These are phyloP conservation scores for Ferdinandea cuprea DNA, from an alignment of 2,888 invertebrate species.

Conservation along the genomic window DNA sequence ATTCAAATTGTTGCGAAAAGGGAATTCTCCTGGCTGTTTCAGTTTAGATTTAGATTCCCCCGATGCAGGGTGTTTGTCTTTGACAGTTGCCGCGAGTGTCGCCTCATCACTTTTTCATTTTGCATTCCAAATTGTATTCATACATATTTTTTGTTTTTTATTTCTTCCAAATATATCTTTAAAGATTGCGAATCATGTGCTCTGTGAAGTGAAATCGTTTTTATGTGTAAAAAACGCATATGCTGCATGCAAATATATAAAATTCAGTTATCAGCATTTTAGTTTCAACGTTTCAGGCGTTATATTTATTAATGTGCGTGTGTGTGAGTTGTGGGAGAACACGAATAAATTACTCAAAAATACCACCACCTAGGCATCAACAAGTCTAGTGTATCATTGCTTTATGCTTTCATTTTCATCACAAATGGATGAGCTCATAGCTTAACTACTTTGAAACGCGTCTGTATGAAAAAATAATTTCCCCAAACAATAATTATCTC, in stretches of 20 bases:
- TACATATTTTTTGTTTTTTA: slow-evolving; percentile 6
- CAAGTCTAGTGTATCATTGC: slow-evolving; percentile 27
- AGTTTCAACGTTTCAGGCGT: slow-evolving; percentile 18
- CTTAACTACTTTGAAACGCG: background rate
- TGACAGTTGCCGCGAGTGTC: slow-evolving; percentile 38
- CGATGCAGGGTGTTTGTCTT: slow-evolving; percentile 54
- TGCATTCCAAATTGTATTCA: slow-evolving; percentile 65
- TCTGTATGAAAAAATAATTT: slow-evolving; percentile 7
- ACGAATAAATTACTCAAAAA: background rate
- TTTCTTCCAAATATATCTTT: slow-evolving; percentile 11
- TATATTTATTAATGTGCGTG: slow-evolving; percentile 33
- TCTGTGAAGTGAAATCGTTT: slow-evolving; percentile 7
- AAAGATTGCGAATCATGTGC: background rate
- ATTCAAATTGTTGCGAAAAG: slow-evolving; percentile 57
- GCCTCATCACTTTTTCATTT: slow-evolving; percentile 57
- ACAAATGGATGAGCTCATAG: background rate
- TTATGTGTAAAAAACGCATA: background rate
- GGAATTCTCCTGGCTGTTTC: slow-evolving; percentile 12
- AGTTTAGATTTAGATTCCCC: slow-evolving; percentile 64
- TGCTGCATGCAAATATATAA: background rate
- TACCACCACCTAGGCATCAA: slow-evolving; percentile 24
- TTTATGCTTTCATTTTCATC: slow-evolving; percentile 8
- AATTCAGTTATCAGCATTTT: slow-evolving; percentile 10
- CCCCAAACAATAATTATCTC: slow-evolving; percentile 29
- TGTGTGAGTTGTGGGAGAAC: slow-evolving; percentile 14